Percentiles rank a stretch among this genome's conserved stretches.
phyloP scores from a whole-genome alignment of 2,113 vertebrate genomes.

The Ciconia boyciana region DNA sequence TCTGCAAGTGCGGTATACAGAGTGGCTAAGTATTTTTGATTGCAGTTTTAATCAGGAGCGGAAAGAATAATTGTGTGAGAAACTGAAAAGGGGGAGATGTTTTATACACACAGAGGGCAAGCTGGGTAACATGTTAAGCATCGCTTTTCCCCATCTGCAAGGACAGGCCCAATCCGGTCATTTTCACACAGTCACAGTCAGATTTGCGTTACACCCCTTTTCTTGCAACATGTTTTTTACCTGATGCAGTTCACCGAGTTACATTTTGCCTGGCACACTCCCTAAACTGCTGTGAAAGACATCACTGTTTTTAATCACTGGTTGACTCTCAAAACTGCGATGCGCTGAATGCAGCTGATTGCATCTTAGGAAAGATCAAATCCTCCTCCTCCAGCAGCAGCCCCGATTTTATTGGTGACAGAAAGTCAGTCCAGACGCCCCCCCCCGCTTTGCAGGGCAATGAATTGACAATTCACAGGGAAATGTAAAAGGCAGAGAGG shows the following conservation, averaged over 20 bases:
- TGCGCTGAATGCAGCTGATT: conserved; percentile 57
- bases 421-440: conserved; percentile 62
- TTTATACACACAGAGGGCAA: background rate
- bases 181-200: background rate
- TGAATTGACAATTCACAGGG: conserved; percentile 75
- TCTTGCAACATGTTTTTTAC: conserved; percentile 47
- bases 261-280: conserved; percentile 54
- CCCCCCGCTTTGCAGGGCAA: conserved; percentile 44
- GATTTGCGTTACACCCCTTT: background rate
- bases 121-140: background rate
- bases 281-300: conserved; percentile 54
- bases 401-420: conserved; percentile 50
- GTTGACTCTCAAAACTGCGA: conserved; percentile 61
- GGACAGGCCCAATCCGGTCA: conserved; percentile 6
- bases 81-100: background rate
- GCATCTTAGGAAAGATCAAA: conserved; percentile 65
- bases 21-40: conserved; percentile 20
- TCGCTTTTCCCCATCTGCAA: background rate
- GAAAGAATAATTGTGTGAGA: conserved; percentile 1
- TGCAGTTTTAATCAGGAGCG: conserved; percentile 32
- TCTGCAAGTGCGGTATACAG: background rate
- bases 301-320: conserved; percentile 61
- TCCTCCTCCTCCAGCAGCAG: conserved; percentile 49
- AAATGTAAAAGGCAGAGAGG: conserved; percentile 57
- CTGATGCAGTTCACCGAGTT: conserved; percentile 52